A percentile compares a stretch with the other conserved stretches of the same genome.
phyloP scores from a whole-genome alignment of 2,113 vertebrate genomes.

The Cromileptes altivelis region DNA sequence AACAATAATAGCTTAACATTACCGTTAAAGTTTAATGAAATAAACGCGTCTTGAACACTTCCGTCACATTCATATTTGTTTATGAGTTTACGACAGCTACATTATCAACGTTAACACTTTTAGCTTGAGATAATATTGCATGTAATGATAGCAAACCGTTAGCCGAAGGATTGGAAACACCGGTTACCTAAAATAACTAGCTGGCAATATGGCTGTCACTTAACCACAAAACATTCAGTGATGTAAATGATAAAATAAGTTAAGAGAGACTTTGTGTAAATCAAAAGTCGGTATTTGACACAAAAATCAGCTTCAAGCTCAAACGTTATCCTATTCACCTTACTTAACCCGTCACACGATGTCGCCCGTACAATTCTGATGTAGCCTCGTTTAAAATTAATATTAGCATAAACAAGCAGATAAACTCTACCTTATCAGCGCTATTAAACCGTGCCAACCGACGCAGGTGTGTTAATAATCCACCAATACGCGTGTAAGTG shows the following conservation, averaged over 20 bases:
- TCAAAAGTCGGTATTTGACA: background rate
- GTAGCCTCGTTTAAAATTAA: no score
- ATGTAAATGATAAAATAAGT: background rate
- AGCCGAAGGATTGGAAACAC: background rate
- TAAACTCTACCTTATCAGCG: no score
- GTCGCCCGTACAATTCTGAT: no score
- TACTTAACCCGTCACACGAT: background rate
- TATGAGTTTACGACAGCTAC: no score
- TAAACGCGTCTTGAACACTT: background rate
- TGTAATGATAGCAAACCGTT: background rate
- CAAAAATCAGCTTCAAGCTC: no score
- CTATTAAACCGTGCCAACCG: background rate
- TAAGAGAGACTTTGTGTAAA: rapidly evolving
- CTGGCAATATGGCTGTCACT: background rate
- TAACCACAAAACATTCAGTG: background rate
- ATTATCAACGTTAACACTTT: background rate
- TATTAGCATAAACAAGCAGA: no score
- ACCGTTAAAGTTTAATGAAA: background rate
- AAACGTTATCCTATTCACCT: background rate
- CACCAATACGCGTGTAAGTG: no score
- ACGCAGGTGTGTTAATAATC: background rate
- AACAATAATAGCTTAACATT: background rate
- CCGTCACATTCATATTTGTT: background rate
- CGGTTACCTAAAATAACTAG: background rate
- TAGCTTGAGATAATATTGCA: background rate